Conservation (phyloP, 2,888 invertebrate genomes). For the Dynastes hyllus region DNA sequence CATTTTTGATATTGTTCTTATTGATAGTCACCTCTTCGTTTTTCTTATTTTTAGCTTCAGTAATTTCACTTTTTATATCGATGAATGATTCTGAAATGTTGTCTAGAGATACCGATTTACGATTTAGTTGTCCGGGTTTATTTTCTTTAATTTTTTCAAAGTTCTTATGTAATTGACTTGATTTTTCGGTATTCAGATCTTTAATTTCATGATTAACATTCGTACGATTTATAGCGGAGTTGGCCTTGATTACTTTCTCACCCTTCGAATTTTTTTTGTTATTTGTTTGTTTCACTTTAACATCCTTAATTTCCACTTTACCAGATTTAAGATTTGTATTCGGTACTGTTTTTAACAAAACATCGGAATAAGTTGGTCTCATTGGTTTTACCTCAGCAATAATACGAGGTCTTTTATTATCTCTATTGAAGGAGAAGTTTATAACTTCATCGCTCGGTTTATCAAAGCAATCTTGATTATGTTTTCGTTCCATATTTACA, state of each 20-base stretch:
- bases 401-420: constrained; percentile 79
- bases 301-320: constrained; percentile 67
- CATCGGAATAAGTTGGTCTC: constrained; percentile 90
- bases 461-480: constrained; percentile 39
- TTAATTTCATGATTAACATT: constrained; percentile 74
- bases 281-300: constrained; percentile 68
- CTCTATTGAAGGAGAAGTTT: constrained; percentile 72
- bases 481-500: constrained; percentile 42
- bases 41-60: constrained; percentile 64
- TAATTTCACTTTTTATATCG: constrained; percentile 69
- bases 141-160: constrained; percentile 64
- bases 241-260: constrained; percentile 66
- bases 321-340: constrained; percentile 66
- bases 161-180: constrained; percentile 50
- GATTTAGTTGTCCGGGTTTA: constrained; percentile 69
- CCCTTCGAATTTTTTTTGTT: constrained; percentile 70
- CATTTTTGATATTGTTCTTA: constrained; percentile 70
- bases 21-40: constrained; percentile 72
- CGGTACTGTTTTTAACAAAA: constrained; percentile 80
- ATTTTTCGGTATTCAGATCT: constrained; percentile 63
- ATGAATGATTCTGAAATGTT: constrained; percentile 70
- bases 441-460: constrained; percentile 62
- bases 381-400: constrained; percentile 91
- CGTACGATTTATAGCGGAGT: constrained; percentile 70
- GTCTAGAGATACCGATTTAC: constrained; percentile 78